Percentiles rank a stretch among this genome's conserved stretches.
These are phyloP conservation scores for Spatulosminthurus flaviceps DNA, from an alignment of 2,888 invertebrate species.

Conservation along the genomic window DNA sequence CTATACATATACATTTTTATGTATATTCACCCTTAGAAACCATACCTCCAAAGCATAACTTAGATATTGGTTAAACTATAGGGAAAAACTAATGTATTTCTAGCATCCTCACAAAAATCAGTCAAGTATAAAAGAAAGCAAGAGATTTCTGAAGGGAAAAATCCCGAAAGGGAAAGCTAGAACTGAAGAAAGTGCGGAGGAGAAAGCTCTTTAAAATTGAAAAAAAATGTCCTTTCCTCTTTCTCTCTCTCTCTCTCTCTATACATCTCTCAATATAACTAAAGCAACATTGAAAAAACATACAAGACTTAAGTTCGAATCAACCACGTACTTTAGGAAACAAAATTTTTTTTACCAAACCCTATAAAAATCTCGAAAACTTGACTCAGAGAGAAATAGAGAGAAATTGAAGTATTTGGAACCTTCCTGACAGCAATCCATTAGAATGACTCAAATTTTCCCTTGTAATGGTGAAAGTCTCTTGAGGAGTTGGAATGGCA, in stretches of 20 bases:
- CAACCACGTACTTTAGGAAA: neutral
- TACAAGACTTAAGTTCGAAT: neutral
- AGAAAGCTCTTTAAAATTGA: neutral
- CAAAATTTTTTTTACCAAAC: no score
- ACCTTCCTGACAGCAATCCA: conserved; percentile 11
- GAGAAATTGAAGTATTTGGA: no score
- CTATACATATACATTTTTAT: no score
- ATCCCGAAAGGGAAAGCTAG: neutral
- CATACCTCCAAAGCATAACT: no score
- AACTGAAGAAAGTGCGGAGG: neutral
- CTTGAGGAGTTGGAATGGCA: neutral
- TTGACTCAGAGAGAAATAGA: neutral
- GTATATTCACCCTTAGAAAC: no score
- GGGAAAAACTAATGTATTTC: no score
- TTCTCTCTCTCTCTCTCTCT: neutral
- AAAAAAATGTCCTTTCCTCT: neutral
- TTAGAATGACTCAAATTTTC: neutral
- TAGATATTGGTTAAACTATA: no score
- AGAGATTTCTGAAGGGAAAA: neutral
- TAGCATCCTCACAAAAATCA: no score
- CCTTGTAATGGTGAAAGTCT: neutral
- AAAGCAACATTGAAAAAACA: neutral
- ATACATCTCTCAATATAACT: no score
- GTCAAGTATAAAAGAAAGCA: neutral
- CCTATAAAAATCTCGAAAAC: no score